These are phyloP conservation scores for Aspiorhynchus laticeps DNA, from an alignment of 2,113 vertebrate species.

Conservation along the genomic window DNA sequence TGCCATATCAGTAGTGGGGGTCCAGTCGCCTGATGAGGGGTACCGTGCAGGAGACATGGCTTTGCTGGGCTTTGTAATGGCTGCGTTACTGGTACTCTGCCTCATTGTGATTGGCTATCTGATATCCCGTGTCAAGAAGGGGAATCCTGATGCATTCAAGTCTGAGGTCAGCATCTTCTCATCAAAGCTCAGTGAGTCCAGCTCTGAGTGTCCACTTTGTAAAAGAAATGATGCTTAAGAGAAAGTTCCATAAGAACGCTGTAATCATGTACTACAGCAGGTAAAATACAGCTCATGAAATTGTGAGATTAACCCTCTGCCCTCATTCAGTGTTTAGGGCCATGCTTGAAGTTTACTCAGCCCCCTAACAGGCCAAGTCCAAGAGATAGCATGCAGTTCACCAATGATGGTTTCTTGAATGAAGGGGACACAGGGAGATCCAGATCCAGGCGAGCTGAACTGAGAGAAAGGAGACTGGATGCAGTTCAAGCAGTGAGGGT, in stretches of 20 bases:
- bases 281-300: slow-evolving; percentile 22
- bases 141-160: slow-evolving; percentile 64
- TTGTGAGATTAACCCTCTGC: slow-evolving; percentile 44
- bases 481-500: slow-evolving; percentile 61
- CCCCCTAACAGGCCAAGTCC: slow-evolving; percentile 62
- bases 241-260: background rate
- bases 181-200: slow-evolving; percentile 59
- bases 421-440: slow-evolving; percentile 64
- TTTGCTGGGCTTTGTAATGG: slow-evolving; percentile 78
- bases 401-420: slow-evolving; percentile 73
- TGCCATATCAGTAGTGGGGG: slow-evolving; percentile 58
- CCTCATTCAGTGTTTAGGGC: slow-evolving; percentile 70
- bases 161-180: slow-evolving; percentile 70
- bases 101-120: slow-evolving; percentile 80
- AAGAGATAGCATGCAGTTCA: slow-evolving; percentile 74
- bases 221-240: slow-evolving; percentile 17
- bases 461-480: slow-evolving; percentile 58
- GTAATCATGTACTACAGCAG: slow-evolving; percentile 1
- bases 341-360: slow-evolving; percentile 65
- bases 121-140: slow-evolving; percentile 71
- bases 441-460: slow-evolving; percentile 48
- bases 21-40: slow-evolving; percentile 67
- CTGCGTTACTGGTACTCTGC: slow-evolving; percentile 76
- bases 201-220: slow-evolving; percentile 52
- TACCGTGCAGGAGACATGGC: slow-evolving; percentile 81